These are phyloP conservation scores for Zeugodacus cucurbitae DNA, from an alignment of 1,140 invertebrate species.

Conservation along the genomic window DNA sequence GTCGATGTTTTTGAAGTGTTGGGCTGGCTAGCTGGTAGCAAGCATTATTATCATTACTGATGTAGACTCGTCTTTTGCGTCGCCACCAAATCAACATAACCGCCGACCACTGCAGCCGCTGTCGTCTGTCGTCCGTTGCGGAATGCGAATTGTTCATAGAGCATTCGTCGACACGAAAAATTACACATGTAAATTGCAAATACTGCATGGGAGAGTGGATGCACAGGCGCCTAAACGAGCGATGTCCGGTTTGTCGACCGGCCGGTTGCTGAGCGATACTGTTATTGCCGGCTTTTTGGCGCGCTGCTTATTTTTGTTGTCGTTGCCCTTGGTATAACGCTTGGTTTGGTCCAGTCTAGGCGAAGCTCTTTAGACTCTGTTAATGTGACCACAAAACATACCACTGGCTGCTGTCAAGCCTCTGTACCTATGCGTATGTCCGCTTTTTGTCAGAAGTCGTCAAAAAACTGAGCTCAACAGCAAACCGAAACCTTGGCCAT, in stretches of 20 bases:
- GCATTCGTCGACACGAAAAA: conserved; percentile 10
- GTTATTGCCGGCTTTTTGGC: neutral
- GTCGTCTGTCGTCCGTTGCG: neutral
- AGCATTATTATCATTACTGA: conserved; percentile 24
- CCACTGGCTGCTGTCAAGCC: neutral
- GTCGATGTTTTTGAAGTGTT: neutral
- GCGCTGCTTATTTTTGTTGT: neutral
- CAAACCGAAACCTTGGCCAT: neutral
- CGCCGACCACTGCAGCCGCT: neutral
- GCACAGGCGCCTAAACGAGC: neutral
- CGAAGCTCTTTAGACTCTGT: neutral
- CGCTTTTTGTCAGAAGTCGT: neutral
- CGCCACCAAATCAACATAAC: neutral
- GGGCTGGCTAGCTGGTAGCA: neutral
- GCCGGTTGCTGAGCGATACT: neutral
- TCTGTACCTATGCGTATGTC: neutral
- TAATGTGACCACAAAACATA: conserved; percentile 2
- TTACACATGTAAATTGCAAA: conserved; percentile 33
- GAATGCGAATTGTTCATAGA: conserved; percentile 2
- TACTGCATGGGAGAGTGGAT: neutral
- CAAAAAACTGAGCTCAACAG: neutral
- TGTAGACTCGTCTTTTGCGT: neutral
- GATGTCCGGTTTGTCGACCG: neutral
- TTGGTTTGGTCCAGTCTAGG: neutral
- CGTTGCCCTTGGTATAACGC: neutral